phyloP scores from a whole-genome alignment of 2,888 invertebrate genomes.

The Clepsis dumicolana region DNA sequence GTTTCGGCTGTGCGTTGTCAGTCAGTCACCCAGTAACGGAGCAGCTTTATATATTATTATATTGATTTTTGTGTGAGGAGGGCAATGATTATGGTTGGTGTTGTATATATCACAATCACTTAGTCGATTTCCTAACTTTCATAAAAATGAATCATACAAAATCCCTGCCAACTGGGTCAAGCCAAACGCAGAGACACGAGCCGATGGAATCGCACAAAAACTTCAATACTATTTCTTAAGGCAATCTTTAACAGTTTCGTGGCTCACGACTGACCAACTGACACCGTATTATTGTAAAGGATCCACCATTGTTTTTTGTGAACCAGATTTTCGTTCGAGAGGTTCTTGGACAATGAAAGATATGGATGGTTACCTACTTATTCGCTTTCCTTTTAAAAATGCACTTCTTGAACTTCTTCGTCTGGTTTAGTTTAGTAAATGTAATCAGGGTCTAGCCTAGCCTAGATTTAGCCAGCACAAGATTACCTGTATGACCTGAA shows the following conservation, averaged over 20 bases:
- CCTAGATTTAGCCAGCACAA: no score
- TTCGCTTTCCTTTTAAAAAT: background rate
- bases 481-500: no score
- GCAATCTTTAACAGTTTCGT: conserved; percentile 31
- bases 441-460: no score
- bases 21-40: no score
- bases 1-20: no score
- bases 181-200: conserved; percentile 11
- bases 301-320: background rate
- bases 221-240: conserved; percentile 33
- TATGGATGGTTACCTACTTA: background rate
- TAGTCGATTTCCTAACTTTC: conserved; percentile 2
- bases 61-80: no score
- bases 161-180: conserved; percentile 23
- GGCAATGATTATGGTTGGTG: no score
- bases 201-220: conserved; percentile 26
- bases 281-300: conserved; percentile 7
- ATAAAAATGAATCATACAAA: conserved; percentile 6
- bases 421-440: no score
- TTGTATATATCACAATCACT: background rate
- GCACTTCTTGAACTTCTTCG: no score
- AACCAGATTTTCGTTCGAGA: background rate
- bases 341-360: background rate
- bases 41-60: no score
- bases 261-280: conserved; percentile 40